Evolutionary conservation across 1,140 invertebrate genomes (phyloP).

Genomic region (Chlorops oryzae): DNA sequence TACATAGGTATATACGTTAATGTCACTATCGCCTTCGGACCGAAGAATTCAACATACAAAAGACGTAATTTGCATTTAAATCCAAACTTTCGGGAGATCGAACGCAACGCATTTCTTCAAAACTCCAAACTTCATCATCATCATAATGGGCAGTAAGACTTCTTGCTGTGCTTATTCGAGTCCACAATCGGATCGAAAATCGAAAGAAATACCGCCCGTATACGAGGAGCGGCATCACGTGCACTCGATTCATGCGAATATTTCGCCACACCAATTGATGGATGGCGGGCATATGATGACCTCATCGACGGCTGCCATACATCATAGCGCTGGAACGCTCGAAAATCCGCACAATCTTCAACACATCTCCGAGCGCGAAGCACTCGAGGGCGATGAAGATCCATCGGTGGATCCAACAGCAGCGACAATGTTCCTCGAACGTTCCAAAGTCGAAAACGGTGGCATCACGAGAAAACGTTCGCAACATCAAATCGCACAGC

Average conservation of each 20-base stretch:
- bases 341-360: conserved; percentile 79
- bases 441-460: conserved; percentile 88
- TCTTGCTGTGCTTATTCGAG: conserved; percentile 72
- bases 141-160: conserved; percentile 66
- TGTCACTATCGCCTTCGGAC: no score
- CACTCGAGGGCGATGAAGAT: conserved; percentile 89
- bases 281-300: conserved; percentile 24
- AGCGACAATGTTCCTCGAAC: conserved; percentile 91
- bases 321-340: conserved; percentile 32
- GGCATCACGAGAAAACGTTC: conserved; percentile 85
- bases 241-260: conserved; percentile 47
- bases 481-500: conserved; percentile 71
- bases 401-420: conserved; percentile 94
- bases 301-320: conserved; percentile 26
- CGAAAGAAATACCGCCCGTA: conserved; percentile 50
- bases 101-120: neutral
- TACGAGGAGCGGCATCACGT: conserved; percentile 66
- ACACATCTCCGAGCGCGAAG: conserved; percentile 96
- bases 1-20: no score
- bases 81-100: no score
- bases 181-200: conserved; percentile 52
- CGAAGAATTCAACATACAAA: no score
- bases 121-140: neutral
- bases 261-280: conserved; percentile 40
- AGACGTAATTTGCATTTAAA: no score